Evolutionary conservation across 2,797 vertebrate genomes (phyloP), one percentile per base, ranked within the genome.

Genomic region (Sus cebifrons): DNA sequence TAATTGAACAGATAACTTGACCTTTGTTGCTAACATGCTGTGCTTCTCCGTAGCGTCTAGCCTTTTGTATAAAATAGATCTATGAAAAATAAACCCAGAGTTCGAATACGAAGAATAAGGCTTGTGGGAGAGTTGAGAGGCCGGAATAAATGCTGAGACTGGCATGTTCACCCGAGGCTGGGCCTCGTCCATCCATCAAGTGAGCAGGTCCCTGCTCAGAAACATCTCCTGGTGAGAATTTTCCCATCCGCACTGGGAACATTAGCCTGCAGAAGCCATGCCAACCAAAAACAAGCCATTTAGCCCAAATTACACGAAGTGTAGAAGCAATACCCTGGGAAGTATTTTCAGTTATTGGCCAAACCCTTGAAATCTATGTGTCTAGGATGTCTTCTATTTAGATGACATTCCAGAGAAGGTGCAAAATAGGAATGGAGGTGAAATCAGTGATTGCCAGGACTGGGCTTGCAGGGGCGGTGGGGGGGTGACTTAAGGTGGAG

Each of bases 161-260:
- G 5, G 2, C 20, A 0, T 0, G 1, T 27, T 70, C 29, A 3
- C 54, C 0, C 0, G 75, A 68, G 77, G 10, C 16, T 6, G 44
- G 2, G 0, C 40, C 54, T n/a, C 13, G 0, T 62, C n/a, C 21
- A 4, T 4, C 60, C 1, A 0, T 29, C n/a, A 2, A 0, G 5
- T 0, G 21, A 64, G 74, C 20, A 0, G 67, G 60, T 27, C 56
- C 77, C 58, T 15, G 0, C 44, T 17, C 77, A 54, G 71, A 3
- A 54, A 5, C 56, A 0, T 23, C 54, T 67, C 77, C 92, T 3
- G 17, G 6, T 14, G 44, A 27, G 87, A 32, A 12, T 10, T 9
- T 44, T 15, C 56, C 74, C 56, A 1, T 12, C 62, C 73, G 4
- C 0, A 0, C 67, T 12, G 36, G n/a, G 6, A n/a, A 23, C 44